Evolutionary conservation across 2,113 vertebrate species (phyloP), one percentile per base, ranked within the genome.

Genomic region (Bufo bufo): DNA sequence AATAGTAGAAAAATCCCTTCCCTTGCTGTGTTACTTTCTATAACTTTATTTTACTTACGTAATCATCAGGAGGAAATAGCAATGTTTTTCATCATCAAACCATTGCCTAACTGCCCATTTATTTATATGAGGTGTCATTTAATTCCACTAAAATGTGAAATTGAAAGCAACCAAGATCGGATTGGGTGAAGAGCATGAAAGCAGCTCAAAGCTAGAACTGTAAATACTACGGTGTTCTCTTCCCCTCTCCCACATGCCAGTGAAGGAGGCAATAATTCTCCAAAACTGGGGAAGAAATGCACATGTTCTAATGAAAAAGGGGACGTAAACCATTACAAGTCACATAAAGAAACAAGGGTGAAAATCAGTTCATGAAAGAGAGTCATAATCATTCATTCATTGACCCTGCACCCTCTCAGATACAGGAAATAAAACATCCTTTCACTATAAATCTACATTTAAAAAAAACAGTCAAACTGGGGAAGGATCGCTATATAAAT

Each of bases 361-460:
- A 75, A 75, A 50, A 75, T 11, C 45, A 75, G 72, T 75, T 75
- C 47, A 45, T 49, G 72, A 75, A 75, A 75, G 2, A 61, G 45
- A 50, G 72, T 2, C 45, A 49, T 50, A 75, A 75, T 75, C 72
- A 19, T 56, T 54, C 75, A 77, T 54, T 56, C 50, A 23, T 52
- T 78, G 77, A 78, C 77, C 77, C 20, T 14, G 45, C 45, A 49
- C 43, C 12, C 45, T 47, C 45, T 74, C 43, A 45, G 59, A 82
- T 61, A 49, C 59, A 82, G 45, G 33, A 65, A 82, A 82, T 82
- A 82, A 63, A 82, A 82, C 79, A 81, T 81, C 58, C 58, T 65
- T 82, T 63, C 43, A 63, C 45, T 65, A 45, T 61, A 63, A 82
- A 82, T 63, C 80, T 82, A 45, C 59, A 13, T 56, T 23, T 17